Evolutionary conservation across 2,888 invertebrate species (phyloP).

Genomic region (Tipula lateralis): DNA sequence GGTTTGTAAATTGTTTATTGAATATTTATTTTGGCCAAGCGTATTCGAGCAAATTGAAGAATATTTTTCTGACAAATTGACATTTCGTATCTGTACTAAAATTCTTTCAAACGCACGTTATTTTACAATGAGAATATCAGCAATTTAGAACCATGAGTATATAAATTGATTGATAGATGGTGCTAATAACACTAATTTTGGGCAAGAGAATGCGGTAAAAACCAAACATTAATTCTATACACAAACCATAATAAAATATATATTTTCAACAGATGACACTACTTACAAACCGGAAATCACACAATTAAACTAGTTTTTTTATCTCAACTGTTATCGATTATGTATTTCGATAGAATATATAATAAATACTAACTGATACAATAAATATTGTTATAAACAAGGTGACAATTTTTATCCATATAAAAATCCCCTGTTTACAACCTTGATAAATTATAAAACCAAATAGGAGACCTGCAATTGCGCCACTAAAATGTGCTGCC

Average conservation of each 20-base stretch:
- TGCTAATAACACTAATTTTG: not conserved
- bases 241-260: not conserved
- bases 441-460: slow-evolving; percentile 57
- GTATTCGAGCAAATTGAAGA: not conserved
- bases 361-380: not conserved
- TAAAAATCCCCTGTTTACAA: slow-evolving; percentile 35
- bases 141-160: not conserved
- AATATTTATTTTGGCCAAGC: not conserved
- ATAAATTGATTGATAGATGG: not conserved
- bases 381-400: not conserved
- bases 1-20: not conserved
- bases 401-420: not conserved
- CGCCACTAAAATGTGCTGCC: slow-evolving; percentile 68
- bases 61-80: not conserved
- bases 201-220: not conserved
- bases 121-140: not conserved
- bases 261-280: not conserved
- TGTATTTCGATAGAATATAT: not conserved
- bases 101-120: not conserved
- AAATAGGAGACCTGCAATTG: slow-evolving; percentile 59
- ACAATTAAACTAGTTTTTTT: not conserved
- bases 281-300: not conserved
- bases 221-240: not conserved
- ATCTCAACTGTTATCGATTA: not conserved
- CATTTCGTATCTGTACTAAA: not conserved